Evolutionary conservation across 2,888 invertebrate species (phyloP).

Genomic region (Dusona sp.): DNA sequence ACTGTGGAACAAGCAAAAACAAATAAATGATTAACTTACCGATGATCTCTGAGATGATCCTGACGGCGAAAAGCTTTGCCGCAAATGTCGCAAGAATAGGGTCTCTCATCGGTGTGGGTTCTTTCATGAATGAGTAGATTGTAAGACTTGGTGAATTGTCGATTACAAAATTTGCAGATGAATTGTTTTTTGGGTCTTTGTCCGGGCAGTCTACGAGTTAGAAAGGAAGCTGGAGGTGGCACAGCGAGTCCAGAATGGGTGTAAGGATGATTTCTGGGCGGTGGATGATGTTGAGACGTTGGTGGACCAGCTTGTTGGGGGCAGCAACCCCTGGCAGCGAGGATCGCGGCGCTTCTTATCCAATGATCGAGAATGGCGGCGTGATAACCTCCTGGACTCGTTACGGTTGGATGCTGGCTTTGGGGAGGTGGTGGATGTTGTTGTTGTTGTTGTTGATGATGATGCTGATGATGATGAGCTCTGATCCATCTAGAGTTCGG

Average conservation of each 20-base stretch:
- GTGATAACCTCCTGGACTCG: slow-evolving; percentile 74
- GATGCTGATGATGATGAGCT: slow-evolving; percentile 59
- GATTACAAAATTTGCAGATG: slow-evolving; percentile 98
- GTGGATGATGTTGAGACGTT: slow-evolving; percentile 83
- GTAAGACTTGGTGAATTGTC: slow-evolving; percentile 99
- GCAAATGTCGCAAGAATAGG: slow-evolving; percentile 99
- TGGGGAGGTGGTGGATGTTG: slow-evolving; percentile 66
- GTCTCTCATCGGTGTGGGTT: slow-evolving; percentile 98
- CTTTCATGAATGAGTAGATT: slow-evolving; percentile 98
- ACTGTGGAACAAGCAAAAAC: neutral
- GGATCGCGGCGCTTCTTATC: slow-evolving; percentile 79
- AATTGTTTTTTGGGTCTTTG: slow-evolving; percentile 98
- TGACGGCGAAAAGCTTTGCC: slow-evolving; percentile 98
- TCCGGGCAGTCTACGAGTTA: slow-evolving; percentile 91
- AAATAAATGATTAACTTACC: slow-evolving; percentile 86
- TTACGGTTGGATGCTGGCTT: slow-evolving; percentile 67
- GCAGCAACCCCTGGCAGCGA: slow-evolving; percentile 83
- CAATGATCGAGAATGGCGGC: slow-evolving; percentile 80
- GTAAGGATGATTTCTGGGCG: slow-evolving; percentile 71
- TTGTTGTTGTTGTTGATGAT: slow-evolving; percentile 56
- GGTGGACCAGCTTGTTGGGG: slow-evolving; percentile 82
- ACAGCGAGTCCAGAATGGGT: slow-evolving; percentile 77
- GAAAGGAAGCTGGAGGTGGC: slow-evolving; percentile 85
- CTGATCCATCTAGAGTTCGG: slow-evolving; percentile 76
- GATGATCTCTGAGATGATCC: slow-evolving; percentile 96